Evolutionary conservation across 2,888 invertebrate genomes (phyloP), one percentile per base, ranked within the genome.

Genomic region (Furcula furcula): DNA sequence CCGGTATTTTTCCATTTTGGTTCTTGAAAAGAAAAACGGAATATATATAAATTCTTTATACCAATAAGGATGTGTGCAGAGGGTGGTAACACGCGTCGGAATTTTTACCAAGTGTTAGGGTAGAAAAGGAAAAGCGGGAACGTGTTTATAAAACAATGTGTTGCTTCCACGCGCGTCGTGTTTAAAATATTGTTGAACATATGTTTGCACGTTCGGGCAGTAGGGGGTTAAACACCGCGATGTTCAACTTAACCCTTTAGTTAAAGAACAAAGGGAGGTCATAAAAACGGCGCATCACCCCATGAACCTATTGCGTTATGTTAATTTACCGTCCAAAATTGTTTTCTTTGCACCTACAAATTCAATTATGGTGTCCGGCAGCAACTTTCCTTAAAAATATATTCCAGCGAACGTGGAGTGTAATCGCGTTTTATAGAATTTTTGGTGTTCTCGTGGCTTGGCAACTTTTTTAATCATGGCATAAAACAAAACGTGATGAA

Each of bases 181-280:
- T 28, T 36, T 50, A 62, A 70, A 69, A 65, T 68, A 60, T 66
- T 56, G 64, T 65, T 54, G 43, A 55, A 55, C 60, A 63, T 63
- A 58, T 65, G 67, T 69, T 59, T 43, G 50, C 66, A 66, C 59
- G 64, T 64, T 63, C 43, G 29, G 54, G 42, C 48, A 43, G 42
- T 43, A n/a, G 40, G 58, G 68, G 70, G 70, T 68, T 73, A 73
- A 75, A 69, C 69, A 71, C 51, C 57, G 55, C 53, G 61, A 65
- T 66, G 64, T 68, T 75, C 64, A 71, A 46, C 66, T 71, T 76
- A 78, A 80, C 76, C 79, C 80, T 75, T 77, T 73, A 75, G 74
- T 69, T 59, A 51, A 49, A 50, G 62, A 72, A 78, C 75, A 79
- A 80, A 76, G 71, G 72, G 65, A 44, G 50, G 48, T 50, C 53